These are phyloP conservation scores for Sardinella longiceps DNA, from an alignment of 2,797 vertebrate genomes.

Conservation along the genomic window DNA sequence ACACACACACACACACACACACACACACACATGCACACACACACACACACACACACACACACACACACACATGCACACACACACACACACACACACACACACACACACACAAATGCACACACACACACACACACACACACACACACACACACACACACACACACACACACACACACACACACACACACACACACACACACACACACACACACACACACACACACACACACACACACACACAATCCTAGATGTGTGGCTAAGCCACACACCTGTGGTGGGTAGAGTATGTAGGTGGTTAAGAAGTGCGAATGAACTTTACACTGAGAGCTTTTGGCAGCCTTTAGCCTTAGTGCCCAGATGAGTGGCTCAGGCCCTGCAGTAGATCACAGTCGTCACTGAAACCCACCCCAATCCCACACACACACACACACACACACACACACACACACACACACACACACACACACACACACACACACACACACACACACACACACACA, in stretches of 20 bases:
- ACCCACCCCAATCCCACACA: background rate
- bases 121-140: constrained; percentile 10
- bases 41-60: constrained; percentile 6
- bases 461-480: too few species aligned
- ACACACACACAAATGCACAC: constrained; percentile 8
- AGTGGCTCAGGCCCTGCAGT: background rate
- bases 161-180: constrained; percentile 4
- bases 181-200: background rate
- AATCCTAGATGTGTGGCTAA: background rate
- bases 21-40: constrained; percentile 16
- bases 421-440: too few species aligned
- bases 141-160: constrained; percentile 15
- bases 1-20: constrained; percentile 13
- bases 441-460: too few species aligned
- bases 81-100: constrained; percentile 2
- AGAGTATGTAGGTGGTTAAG: too few species aligned
- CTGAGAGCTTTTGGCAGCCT: background rate
- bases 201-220: background rate
- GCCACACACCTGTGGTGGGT: background rate
- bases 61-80: constrained; percentile 16
- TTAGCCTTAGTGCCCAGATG: background rate
- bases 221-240: constrained; percentile 23
- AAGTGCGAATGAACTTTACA: background rate
- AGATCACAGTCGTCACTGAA: constrained; percentile 10
- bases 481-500: too few species aligned